Evolutionary conservation across 2,113 vertebrate species (phyloP).

Genomic region (Burhinus bistriatus): DNA sequence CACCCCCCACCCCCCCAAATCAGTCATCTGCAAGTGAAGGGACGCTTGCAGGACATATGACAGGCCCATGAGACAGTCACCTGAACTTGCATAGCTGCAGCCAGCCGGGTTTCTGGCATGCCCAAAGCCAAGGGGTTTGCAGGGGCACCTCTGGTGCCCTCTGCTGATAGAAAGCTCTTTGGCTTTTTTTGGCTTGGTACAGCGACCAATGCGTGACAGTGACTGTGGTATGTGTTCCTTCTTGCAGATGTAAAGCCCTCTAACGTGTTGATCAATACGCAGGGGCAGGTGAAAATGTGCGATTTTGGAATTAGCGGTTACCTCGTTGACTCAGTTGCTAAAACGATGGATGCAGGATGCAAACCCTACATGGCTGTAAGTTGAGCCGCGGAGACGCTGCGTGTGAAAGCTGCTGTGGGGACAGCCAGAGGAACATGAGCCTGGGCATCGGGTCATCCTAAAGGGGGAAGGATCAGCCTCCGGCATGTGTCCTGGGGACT

Average conservation of each 20-base stretch:
- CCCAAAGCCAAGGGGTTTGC: fast-evolving
- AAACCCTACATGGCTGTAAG: conserved; percentile 98
- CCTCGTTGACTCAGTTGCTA: conserved; percentile 94
- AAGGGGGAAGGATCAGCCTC: neutral
- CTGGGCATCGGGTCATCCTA: neutral
- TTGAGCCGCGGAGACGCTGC: neutral
- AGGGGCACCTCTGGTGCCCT: conserved; percentile 15
- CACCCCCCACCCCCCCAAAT: neutral
- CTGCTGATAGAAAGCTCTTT: conserved; percentile 16
- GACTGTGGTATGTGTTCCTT: conserved; percentile 1
- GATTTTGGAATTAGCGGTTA: conserved; percentile 98
- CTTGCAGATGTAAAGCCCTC: conserved; percentile 94
- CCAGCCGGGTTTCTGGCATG: fast-evolving
- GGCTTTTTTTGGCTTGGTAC: neutral
- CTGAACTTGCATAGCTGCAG: neutral
- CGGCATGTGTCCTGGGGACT: neutral
- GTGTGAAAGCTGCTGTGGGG: neutral
- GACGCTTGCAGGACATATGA: neutral
- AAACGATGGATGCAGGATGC: conserved; percentile 95
- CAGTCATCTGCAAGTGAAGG: neutral
- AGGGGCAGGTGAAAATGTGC: conserved; percentile 98
- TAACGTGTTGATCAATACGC: conserved; percentile 94
- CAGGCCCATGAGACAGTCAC: neutral
- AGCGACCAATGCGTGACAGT: neutral
- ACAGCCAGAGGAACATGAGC: conserved; percentile 14